phyloP scores from a whole-genome alignment of 2,888 invertebrate species.

The Lymantria dispar region DNA sequence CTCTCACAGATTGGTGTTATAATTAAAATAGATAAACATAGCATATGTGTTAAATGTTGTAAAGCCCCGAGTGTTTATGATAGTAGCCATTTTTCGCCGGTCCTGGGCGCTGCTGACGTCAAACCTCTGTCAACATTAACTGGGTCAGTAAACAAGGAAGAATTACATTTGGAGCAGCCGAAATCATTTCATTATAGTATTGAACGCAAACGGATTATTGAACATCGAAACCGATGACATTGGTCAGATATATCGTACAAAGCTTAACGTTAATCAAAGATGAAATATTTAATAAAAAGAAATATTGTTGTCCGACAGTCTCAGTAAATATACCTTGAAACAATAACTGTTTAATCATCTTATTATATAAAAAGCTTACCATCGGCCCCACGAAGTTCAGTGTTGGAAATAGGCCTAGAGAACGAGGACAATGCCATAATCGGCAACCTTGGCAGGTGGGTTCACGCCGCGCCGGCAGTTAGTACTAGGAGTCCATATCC shows the following conservation, averaged over 20 bases:
- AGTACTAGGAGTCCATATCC: too few species aligned
- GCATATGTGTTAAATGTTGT: conserved; percentile 51
- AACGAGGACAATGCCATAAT: too few species aligned
- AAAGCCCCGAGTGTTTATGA: conserved; percentile 48
- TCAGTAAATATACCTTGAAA: too few species aligned
- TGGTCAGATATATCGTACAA: conserved; percentile 7
- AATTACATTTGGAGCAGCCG: conserved; percentile 62
- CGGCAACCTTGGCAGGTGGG: too few species aligned
- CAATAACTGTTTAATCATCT: too few species aligned
- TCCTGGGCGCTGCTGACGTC: conserved; percentile 61
- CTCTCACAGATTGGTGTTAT: conserved; percentile 38
- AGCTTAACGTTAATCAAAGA: background rate
- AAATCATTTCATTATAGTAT: conserved; percentile 54
- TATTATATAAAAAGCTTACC: too few species aligned
- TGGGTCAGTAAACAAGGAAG: conserved; percentile 73
- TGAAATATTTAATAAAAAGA: too few species aligned
- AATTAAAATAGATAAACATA: conserved; percentile 54
- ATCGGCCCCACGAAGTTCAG: too few species aligned
- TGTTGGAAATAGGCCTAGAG: too few species aligned
- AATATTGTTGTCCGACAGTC: too few species aligned
- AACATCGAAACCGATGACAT: conserved; percentile 22
- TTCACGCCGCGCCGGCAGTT: too few species aligned
- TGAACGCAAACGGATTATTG: conserved; percentile 32
- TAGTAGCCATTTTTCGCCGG: conserved; percentile 54
- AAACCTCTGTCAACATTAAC: conserved; percentile 74